Evolutionary conservation across 2,888 invertebrate genomes (phyloP).

Genomic region (Hydropsyche betteni): DNA sequence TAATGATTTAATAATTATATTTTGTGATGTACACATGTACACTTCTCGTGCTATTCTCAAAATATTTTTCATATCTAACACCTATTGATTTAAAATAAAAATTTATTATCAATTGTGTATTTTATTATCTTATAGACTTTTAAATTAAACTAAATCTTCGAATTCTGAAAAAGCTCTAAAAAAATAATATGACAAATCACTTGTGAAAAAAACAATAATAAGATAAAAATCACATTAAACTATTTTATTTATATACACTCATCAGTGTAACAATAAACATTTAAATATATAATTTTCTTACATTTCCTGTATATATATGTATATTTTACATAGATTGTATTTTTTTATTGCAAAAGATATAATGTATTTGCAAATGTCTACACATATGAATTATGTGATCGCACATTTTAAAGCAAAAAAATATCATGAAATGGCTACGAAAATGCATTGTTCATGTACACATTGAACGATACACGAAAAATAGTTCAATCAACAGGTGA

Average conservation of each 20-base stretch:
- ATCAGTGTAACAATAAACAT: constrained; percentile 50
- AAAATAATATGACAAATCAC: too few species aligned
- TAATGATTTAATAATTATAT: constrained; percentile 29
- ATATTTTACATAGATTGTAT: constrained; percentile 40
- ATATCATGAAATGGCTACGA: constrained; percentile 5
- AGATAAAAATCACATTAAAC: constrained; percentile 45
- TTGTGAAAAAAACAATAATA: too few species aligned
- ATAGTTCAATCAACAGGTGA: constrained; percentile 31
- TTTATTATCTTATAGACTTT: not conserved
- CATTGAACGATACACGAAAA: constrained; percentile 14
- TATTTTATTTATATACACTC: constrained; percentile 51
- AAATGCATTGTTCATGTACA: not conserved
- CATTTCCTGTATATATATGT: constrained; percentile 39
- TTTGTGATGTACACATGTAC: constrained; percentile 40
- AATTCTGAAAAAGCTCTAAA: not conserved
- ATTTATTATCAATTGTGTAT: constrained; percentile 36
- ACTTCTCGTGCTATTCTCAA: constrained; percentile 47
- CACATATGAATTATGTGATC: too few species aligned
- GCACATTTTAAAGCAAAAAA: not conserved
- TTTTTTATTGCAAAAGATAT: constrained; percentile 41
- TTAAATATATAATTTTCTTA: constrained; percentile 49
- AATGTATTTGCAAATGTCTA: constrained; percentile 43
- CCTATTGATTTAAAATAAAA: constrained; percentile 49
- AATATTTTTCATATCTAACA: constrained; percentile 52
- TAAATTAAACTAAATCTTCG: not conserved